Evolutionary conservation across 1,140 invertebrate species (phyloP).

Genomic region (Ruditapes philippinarum): DNA sequence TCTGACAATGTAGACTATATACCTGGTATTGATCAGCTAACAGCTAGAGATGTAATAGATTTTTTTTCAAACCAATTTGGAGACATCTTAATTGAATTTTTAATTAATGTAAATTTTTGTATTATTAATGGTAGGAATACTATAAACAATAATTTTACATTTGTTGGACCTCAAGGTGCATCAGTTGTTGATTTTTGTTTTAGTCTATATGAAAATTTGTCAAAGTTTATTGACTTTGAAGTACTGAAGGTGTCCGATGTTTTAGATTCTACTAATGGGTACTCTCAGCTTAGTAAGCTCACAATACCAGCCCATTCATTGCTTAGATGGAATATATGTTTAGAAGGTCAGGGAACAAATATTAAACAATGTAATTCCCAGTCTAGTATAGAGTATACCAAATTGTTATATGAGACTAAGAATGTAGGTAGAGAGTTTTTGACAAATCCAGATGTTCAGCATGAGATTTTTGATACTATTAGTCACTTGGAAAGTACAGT

Average conservation of each 20-base stretch:
- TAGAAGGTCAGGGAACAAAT: not conserved
- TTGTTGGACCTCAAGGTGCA: conserved; percentile 40
- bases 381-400: not conserved
- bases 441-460: not conserved
- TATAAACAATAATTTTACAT: conserved; percentile 52
- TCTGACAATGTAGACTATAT: conserved; percentile 2
- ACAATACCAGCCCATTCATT: conserved; percentile 28
- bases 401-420: not conserved
- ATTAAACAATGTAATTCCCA: not conserved
- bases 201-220: conserved; percentile 13
- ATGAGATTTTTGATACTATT: not conserved
- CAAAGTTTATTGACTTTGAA: conserved; percentile 15
- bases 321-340: not conserved
- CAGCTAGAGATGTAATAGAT: not conserved
- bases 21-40: not conserved
- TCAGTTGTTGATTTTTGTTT: conserved; percentile 61
- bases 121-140: conserved; percentile 51
- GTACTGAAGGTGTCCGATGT: not conserved
- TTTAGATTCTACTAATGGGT: not conserved
- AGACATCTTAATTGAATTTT: conserved; percentile 39
- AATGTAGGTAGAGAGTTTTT: not conserved
- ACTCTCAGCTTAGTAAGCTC: not conserved
- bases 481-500: not conserved
- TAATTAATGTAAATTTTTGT: conserved; percentile 45
- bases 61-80: conserved; percentile 34